A percentile compares a stretch with the other conserved stretches of the same genome.
These are phyloP conservation scores for Ammospiza nelsoni DNA, from an alignment of 2,113 vertebrate genomes.

Conservation along the genomic window DNA sequence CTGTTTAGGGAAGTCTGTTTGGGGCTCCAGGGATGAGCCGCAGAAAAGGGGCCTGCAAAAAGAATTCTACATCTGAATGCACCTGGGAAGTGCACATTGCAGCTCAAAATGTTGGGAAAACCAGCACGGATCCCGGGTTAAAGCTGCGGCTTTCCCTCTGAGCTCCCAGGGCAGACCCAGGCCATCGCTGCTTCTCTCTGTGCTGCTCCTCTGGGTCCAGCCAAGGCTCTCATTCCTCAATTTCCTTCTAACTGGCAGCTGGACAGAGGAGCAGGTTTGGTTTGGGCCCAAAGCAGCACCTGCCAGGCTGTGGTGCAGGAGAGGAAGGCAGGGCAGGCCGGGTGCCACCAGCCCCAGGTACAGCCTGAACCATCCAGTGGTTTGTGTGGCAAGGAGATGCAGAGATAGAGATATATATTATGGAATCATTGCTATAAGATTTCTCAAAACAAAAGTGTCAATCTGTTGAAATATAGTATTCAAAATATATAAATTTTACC, in stretches of 20 bases:
- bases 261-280: background rate
- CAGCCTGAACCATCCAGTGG: background rate
- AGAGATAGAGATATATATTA: constrained; percentile 48
- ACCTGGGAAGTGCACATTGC: background rate
- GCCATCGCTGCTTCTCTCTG: background rate
- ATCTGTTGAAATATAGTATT: constrained; percentile 69
- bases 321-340: background rate
- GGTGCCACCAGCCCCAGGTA: background rate
- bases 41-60: background rate
- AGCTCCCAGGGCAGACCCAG: background rate
- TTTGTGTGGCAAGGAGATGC: constrained; percentile 22
- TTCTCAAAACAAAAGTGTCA: constrained; percentile 62
- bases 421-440: constrained; percentile 19
- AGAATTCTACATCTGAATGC: background rate
- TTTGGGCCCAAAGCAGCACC: background rate
- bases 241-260: background rate
- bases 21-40: background rate
- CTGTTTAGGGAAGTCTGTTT: background rate
- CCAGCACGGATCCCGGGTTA: rapidly evolving
- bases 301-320: background rate
- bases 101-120: background rate
- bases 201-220: background rate
- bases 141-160: background rate
- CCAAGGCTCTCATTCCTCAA: background rate
- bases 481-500: constrained; percentile 79